Conservation (phyloP, 2,888 invertebrate genomes). For the Cheilosia variabilis region DNA sequence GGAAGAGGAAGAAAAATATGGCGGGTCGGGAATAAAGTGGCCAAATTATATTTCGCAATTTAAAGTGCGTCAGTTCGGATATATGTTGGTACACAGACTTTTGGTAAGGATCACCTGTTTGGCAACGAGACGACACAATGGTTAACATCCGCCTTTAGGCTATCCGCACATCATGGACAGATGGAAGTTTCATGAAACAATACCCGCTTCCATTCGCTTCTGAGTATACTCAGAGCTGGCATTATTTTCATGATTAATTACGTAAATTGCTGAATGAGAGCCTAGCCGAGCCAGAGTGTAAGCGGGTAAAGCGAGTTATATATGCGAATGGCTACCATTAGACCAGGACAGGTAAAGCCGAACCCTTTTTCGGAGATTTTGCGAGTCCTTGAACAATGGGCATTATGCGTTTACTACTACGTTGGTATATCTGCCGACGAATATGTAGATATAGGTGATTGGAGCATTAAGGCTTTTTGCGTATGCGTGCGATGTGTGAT, state of each 20-base stretch:
- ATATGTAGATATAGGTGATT: not conserved
- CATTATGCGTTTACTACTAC: constrained; percentile 29
- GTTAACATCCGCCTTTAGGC: constrained; percentile 51
- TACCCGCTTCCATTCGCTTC: not conserved
- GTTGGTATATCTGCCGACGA: not conserved
- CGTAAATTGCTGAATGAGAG: constrained; percentile 55
- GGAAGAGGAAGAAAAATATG: constrained; percentile 7
- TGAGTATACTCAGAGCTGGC: constrained; percentile 6
- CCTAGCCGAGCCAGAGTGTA: constrained; percentile 12
- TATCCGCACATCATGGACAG: not conserved
- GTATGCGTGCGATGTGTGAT: constrained; percentile 3
- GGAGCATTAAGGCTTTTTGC: not conserved
- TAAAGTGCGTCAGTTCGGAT: not conserved
- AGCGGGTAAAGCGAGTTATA: not conserved
- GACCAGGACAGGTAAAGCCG: constrained; percentile 42
- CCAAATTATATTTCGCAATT: constrained; percentile 25
- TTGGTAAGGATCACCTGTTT: constrained; percentile 38
- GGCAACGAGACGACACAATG: constrained; percentile 21
- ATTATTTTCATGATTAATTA: constrained; percentile 71
- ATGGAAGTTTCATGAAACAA: constrained; percentile 31
- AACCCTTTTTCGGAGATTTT: constrained; percentile 63
- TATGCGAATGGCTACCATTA: not conserved
- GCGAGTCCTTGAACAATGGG: constrained; percentile 65
- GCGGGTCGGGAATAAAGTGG: constrained; percentile 10
- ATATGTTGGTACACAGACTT: not conserved